Base-by-base conservation (phyloP, 2,113 vertebrate genomes). In the Sylvilagus bachmani region DNA sequence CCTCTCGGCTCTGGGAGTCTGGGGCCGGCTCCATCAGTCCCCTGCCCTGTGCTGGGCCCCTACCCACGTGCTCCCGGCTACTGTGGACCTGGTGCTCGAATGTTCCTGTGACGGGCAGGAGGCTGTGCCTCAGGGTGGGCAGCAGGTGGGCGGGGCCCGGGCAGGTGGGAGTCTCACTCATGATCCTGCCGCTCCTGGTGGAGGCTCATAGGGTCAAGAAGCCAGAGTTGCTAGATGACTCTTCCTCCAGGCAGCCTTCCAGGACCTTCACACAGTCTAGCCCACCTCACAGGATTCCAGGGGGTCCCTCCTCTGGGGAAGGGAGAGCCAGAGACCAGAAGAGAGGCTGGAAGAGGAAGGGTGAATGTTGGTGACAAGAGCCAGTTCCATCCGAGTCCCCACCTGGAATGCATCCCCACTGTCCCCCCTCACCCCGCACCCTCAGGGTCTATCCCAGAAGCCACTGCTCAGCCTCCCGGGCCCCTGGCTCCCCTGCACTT, bases 401-500 rank as follows among this genome's bases (percentile, higher is more conserved):
- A 44, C 44, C 44, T 44, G 44, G 44, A 44, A 44, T 44, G 44
- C 6, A 44, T 6, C 44, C 27, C 74, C 11, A 64, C 67, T 58
- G 55, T 19, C 55, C 55, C 12, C 19, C 14, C 19, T 6, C 55
- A 58, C 55, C 14, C 55, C 19, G 14, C 55, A 58, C 55, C 14
- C 19, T 58, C 55, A 19, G 53, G 24, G n/a, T 86, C 44, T 70
- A 10, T 1, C 38, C 64, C 66, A 71, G 79, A 91, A 69, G 51
- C 61, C n/a, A 6, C 44, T 64, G 51, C 61, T 71, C 27, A 25
- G 33, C 64, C 27, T 62, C 44, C n/a, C 33, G 24, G 75, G 25
- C 78, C 29, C 4, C 3, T 11, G 6, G 6, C 31, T 31, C 29
- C 49, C 6, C 0, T 0, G 36, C 6, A 2, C 17, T 24, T 21